These are phyloP conservation scores for Sebastes kiyomatsui DNA, from an alignment of 2,797 vertebrate species.

Conservation along the genomic window DNA sequence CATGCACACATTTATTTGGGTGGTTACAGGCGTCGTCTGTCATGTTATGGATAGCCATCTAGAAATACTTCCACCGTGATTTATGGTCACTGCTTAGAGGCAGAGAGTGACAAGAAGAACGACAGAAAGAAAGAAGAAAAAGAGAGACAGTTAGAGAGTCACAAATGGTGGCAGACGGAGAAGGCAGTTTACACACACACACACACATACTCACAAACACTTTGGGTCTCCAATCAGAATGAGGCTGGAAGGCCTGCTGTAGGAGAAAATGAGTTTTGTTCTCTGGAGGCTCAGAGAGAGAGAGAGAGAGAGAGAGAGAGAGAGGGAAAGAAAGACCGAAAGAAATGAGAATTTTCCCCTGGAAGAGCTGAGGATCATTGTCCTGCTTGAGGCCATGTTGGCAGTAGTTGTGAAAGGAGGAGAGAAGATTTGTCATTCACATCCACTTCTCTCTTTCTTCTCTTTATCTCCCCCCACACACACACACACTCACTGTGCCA, in stretches of 20 bases:
- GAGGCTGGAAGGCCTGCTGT: conserved; percentile 49
- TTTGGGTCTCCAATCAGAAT: conserved; percentile 22
- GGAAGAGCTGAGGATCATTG: conserved; percentile 34
- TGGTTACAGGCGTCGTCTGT: background rate
- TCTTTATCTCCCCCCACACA: background rate
- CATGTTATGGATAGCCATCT: conserved; percentile 12
- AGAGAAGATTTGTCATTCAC: conserved; percentile 55
- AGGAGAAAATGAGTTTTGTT: conserved; percentile 71
- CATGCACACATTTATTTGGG: background rate
- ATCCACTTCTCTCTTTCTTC: conserved; percentile 21
- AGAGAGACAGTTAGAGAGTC: background rate
- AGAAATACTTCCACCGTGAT: conserved; percentile 30
- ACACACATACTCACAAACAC: conserved; percentile 21
- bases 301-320: background rate
- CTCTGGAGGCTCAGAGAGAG: conserved; percentile 41
- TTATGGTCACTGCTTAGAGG: conserved; percentile 25
- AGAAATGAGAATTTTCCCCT: conserved; percentile 22
- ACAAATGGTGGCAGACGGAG: conserved; percentile 19
- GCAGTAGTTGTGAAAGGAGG: conserved; percentile 45
- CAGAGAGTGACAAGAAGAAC: background rate
- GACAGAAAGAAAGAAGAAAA: background rate
- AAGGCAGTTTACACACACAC: conserved; percentile 9
- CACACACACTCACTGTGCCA: conserved; percentile 27
- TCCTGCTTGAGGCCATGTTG: conserved; percentile 60
- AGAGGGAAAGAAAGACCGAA: background rate